These are phyloP conservation scores for Eulemur rubriventer DNA, from an alignment of 2,797 vertebrate genomes.

Conservation along the genomic window DNA sequence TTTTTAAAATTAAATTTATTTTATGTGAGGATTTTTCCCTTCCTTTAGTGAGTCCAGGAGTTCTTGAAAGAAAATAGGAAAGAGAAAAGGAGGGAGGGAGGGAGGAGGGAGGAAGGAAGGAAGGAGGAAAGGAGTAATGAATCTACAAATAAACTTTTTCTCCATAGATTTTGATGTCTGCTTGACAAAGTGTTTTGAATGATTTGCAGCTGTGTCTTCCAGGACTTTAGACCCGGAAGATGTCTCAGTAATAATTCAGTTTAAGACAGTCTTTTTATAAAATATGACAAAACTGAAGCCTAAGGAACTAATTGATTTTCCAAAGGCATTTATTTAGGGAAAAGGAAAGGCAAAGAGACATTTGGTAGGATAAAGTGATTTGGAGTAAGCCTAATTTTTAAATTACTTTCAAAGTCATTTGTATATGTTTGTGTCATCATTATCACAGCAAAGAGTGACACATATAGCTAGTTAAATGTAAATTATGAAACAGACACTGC, in stretches of 20 bases:
- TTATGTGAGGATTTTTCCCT: not conserved
- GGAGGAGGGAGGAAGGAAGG: not conserved
- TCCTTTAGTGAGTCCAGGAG: not conserved
- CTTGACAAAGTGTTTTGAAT: slow-evolving; percentile 23
- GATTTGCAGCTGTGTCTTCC: not conserved
- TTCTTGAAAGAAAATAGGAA: not conserved
- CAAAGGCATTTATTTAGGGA: slow-evolving; percentile 13
- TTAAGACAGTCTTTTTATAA: not conserved
- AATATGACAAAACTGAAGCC: not conserved
- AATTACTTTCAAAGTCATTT: not conserved
- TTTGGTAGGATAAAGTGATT: not conserved
- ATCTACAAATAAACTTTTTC: not conserved
- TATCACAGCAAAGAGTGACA: not conserved
- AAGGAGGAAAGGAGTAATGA: fast-evolving
- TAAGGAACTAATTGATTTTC: not conserved
- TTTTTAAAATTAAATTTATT: not conserved
- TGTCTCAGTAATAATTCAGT: not conserved
- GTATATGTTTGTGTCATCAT: not conserved
- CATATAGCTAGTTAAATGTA: not conserved
- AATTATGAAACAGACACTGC: not conserved
- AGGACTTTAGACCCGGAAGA: not conserved
- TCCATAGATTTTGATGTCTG: not conserved
- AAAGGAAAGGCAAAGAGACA: not conserved
- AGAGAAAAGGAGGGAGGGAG: fast-evolving
- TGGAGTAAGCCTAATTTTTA: not conserved